phyloP scores from a whole-genome alignment of 2,888 invertebrate species.

The Arctia plantaginis region DNA sequence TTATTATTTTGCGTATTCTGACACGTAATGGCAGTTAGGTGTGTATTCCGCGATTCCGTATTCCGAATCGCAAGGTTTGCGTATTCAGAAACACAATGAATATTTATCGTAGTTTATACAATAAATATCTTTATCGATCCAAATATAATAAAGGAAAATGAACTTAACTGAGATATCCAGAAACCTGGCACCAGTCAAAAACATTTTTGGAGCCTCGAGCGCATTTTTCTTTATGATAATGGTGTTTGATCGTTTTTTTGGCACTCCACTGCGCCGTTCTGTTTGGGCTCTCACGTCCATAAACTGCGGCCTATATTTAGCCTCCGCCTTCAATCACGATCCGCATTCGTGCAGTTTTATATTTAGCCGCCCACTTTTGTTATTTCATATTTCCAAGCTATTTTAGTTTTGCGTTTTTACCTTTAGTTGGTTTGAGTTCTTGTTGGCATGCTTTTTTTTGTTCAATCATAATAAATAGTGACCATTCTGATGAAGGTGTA shows the following conservation, averaged over 20 bases:
- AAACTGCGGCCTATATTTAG: constrained; percentile 60
- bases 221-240: constrained; percentile 37
- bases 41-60: no score
- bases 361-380: constrained; percentile 45
- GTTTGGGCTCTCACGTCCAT: constrained; percentile 59
- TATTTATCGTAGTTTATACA: not conserved
- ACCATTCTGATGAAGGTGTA: not conserved
- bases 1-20: no score
- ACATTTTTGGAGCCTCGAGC: not conserved
- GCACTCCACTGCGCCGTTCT: constrained; percentile 68
- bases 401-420: not conserved
- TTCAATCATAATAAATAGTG: not conserved
- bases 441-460: not conserved
- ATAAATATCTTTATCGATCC: not conserved
- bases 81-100: no score
- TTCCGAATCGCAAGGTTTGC: no score
- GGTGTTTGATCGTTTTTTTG: constrained; percentile 68
- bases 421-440: not conserved
- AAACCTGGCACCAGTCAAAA: not conserved
- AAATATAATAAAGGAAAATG: not conserved
- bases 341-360: constrained; percentile 54
- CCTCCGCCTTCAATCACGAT: constrained; percentile 54
- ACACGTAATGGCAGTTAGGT: no score
- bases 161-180: not conserved
- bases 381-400: constrained; percentile 32